Evolutionary conservation across 2,888 invertebrate species (phyloP).

Genomic region (Dastarcus helophoroides): DNA sequence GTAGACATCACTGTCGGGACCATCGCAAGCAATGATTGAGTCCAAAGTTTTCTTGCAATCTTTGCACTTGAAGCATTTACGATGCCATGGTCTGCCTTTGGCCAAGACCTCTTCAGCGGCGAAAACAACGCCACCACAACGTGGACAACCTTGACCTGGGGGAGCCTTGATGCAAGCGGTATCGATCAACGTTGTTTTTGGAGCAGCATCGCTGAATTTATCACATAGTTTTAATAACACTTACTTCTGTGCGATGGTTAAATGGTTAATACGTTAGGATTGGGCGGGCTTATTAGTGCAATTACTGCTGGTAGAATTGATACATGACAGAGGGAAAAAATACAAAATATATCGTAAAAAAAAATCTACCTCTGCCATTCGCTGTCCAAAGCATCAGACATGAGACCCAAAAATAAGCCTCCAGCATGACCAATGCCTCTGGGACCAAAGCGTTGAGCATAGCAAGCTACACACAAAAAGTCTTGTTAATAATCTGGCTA

Average conservation of each 20-base stretch:
- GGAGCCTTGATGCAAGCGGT: slow-evolving; percentile 70
- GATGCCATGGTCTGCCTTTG: slow-evolving; percentile 83
- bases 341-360: no score
- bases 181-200: slow-evolving; percentile 65
- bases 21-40: slow-evolving; percentile 91
- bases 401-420: slow-evolving; percentile 71
- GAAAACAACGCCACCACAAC: slow-evolving; percentile 83
- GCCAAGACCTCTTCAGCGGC: slow-evolving; percentile 91
- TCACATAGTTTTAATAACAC: background rate
- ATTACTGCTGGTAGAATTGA: no score
- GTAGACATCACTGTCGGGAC: slow-evolving; percentile 85
- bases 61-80: slow-evolving; percentile 84
- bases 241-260: no score
- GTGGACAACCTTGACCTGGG: slow-evolving; percentile 79
- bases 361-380: slow-evolving; percentile 58
- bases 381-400: slow-evolving; percentile 71
- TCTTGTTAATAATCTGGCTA: slow-evolving; percentile 1
- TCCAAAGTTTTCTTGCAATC: slow-evolving; percentile 91
- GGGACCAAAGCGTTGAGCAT: slow-evolving; percentile 91
- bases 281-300: no score
- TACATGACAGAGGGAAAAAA: no score
- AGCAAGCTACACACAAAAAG: slow-evolving; percentile 60
- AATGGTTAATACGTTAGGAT: no score
- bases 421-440: slow-evolving; percentile 90
- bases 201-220: slow-evolving; percentile 55